Evolutionary conservation across 2,797 vertebrate species (phyloP), one percentile per base, ranked within the genome.

Genomic region (Argya squamiceps): DNA sequence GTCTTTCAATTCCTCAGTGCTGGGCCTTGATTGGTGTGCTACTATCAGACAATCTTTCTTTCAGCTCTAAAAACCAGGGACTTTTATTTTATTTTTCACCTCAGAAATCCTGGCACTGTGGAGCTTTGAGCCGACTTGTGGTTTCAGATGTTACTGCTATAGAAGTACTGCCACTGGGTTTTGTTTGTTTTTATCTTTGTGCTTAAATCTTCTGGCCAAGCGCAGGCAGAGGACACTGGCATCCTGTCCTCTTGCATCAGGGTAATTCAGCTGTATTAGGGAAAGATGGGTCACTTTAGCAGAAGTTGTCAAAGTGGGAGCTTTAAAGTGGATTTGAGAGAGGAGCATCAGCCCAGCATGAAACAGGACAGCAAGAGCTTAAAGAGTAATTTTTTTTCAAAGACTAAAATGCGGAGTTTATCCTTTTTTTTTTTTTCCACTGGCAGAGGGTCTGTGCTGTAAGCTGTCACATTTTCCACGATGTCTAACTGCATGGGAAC

Each of bases 71-170:
- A 83, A n/a, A 74, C 7, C 63, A 58, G 19, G 5, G 19, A 32
- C 20, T 75, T 84, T 24, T 37, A 11, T 65, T 89, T 89, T 46
- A 36, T 26, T 41, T 17, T 34, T 4, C 58, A 22, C 5, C 23
- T 79, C 41, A 21, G 0, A 0, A 49, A n/a, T 37, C 26, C 41
- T 44, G 37, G 29, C 0, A 0, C 15, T 37, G 18, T 15, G 1
- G 39, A 69, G 9, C 44, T 24, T 20, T 37, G 50, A 77, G 27
- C 24, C 15, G 4, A 15, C 24, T 78, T 55, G 44, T 5, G 11
- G 21, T 85, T 69, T 91, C 70, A 82, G 70, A 23, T 52, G 34
- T 65, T 53, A 4, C n/a, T 34, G 52, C 60, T 74, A n/a, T 4
- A 67, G 47, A 59, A 87, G 36, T 32, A 17, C 12, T 59, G 44